Conservation (phyloP, 1,140 invertebrate species). For the Arctopsyche grandis region DNA sequence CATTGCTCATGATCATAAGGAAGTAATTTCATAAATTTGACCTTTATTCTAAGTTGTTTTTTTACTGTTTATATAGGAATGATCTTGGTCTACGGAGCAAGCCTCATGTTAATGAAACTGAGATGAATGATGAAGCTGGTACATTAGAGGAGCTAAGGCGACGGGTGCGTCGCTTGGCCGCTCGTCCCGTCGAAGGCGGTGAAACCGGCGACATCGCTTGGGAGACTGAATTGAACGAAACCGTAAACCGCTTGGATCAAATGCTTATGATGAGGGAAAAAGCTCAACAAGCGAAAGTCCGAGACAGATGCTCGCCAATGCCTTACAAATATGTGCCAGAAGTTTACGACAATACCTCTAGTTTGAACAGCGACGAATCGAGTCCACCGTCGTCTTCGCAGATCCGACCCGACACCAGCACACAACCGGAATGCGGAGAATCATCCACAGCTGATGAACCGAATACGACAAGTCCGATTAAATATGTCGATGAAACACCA, state of each 20-base stretch:
- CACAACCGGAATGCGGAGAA: too few species aligned
- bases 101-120: conserved; percentile 4
- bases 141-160: conserved; percentile 66
- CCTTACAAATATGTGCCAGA: background rate
- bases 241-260: conserved; percentile 74
- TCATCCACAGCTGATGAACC: too few species aligned
- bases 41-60: background rate
- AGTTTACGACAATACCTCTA: background rate
- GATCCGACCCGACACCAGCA: too few species aligned
- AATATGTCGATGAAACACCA: too few species aligned
- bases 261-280: conserved; percentile 71
- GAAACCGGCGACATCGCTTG: conserved; percentile 71
- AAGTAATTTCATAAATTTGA: background rate
- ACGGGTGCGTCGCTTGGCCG: conserved; percentile 70
- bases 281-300: conserved; percentile 61
- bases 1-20: too few species aligned
- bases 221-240: conserved; percentile 72
- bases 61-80: conserved; percentile 33
- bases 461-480: too few species aligned
- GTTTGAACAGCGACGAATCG: background rate
- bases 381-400: too few species aligned
- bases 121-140: conserved; percentile 61
- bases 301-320: conserved; percentile 24
- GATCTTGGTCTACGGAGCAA: conserved; percentile 46
- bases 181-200: conserved; percentile 71